These are phyloP conservation scores for Pseudoatta argentina DNA, from an alignment of 1,140 invertebrate species.

Conservation along the genomic window DNA sequence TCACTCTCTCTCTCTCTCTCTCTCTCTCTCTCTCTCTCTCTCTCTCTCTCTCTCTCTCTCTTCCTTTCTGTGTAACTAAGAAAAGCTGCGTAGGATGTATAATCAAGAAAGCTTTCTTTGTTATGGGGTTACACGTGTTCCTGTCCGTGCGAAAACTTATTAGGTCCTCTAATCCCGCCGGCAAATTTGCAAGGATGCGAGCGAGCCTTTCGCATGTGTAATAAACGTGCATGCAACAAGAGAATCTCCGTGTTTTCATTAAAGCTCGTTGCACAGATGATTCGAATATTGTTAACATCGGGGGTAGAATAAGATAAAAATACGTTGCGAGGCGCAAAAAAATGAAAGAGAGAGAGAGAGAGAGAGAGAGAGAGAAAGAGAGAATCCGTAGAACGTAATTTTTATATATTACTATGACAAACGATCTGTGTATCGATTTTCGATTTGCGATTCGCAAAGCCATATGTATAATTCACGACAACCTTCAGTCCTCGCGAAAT, in stretches of 20 bases:
- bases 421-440: not conserved
- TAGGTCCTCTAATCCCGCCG: conserved; percentile 60
- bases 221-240: conserved; percentile 52
- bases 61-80: conserved; percentile 52
- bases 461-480: conserved; percentile 9
- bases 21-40: not conserved
- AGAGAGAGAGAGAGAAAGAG: not conserved
- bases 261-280: conserved; percentile 25
- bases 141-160: conserved; percentile 57
- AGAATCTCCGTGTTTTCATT: conserved; percentile 35
- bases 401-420: conserved; percentile 6
- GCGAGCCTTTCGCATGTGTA: conserved; percentile 57
- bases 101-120: conserved; percentile 64
- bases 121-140: conserved; percentile 58
- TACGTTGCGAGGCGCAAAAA: not conserved
- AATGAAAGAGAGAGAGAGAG: not conserved
- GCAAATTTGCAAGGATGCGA: conserved; percentile 59
- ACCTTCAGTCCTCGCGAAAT: conserved; percentile 1
- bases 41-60: not conserved
- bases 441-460: not conserved
- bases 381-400: conserved; percentile 23
- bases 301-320: not conserved
- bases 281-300: conserved; percentile 26
- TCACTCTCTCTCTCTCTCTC: not conserved
- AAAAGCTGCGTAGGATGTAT: conserved; percentile 64